Percentiles rank a stretch among this genome's conserved stretches.
phyloP scores from a whole-genome alignment of 2,888 invertebrate genomes.

The Plebejus anna region DNA sequence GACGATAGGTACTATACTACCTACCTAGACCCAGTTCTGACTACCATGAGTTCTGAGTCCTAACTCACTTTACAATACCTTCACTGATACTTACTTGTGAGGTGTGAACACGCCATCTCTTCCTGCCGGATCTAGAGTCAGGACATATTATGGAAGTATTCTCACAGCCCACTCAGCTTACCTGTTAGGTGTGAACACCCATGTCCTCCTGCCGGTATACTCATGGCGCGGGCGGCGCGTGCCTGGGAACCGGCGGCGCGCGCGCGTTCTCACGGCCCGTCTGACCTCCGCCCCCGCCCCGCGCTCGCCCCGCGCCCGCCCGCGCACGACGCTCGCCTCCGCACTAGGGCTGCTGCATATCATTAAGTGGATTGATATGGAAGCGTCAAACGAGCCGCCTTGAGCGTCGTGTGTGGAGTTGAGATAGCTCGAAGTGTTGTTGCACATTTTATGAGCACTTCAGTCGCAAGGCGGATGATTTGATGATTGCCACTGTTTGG shows the following conservation, averaged over 20 bases:
- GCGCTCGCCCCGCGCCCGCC: slow-evolving; percentile 32
- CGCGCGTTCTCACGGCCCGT: slow-evolving; percentile 76
- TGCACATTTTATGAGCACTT: not conserved
- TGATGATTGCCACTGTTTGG: too few relatives aligned
- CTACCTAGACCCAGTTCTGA: too few relatives aligned
- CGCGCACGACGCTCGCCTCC: slow-evolving; percentile 35
- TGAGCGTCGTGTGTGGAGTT: not conserved
- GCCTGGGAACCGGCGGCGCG: slow-evolving; percentile 77
- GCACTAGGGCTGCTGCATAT: slow-evolving; percentile 32
- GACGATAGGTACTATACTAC: too few relatives aligned
- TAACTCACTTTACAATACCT: too few relatives aligned
- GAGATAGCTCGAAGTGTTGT: not conserved
- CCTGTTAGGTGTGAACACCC: slow-evolving; percentile 25
- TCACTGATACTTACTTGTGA: too few relatives aligned
- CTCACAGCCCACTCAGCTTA: not conserved
- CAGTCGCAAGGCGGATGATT: too few relatives aligned
- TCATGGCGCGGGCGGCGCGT: slow-evolving; percentile 72
- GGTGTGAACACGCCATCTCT: too few relatives aligned
- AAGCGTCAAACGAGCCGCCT: not conserved
- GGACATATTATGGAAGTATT: too few relatives aligned
- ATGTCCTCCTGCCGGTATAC: slow-evolving; percentile 42
- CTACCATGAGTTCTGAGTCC: too few relatives aligned
- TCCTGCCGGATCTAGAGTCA: too few relatives aligned
- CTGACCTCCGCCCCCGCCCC: slow-evolving; percentile 56
- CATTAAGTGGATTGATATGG: not conserved